phyloP scores from a whole-genome alignment of 2,888 invertebrate genomes.

The Tridacna gigas region DNA sequence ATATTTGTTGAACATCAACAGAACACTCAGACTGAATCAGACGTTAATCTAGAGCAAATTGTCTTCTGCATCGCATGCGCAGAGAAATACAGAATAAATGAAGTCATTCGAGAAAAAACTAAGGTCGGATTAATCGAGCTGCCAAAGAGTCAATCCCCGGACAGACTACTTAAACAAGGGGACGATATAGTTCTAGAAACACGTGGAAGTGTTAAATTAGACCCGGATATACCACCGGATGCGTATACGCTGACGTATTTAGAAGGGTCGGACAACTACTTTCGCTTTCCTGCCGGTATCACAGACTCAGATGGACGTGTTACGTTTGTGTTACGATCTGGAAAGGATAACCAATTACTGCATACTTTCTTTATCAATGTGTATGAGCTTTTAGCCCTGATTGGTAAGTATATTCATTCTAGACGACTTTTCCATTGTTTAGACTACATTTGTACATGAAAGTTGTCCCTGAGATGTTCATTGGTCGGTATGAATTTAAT shows the following conservation, averaged over 20 bases:
- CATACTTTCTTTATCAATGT: slow-evolving; percentile 62
- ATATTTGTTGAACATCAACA: slow-evolving; percentile 62
- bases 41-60: slow-evolving; percentile 48
- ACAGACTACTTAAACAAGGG: slow-evolving; percentile 57
- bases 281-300: slow-evolving; percentile 58
- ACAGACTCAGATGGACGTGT: slow-evolving; percentile 49
- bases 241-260: slow-evolving; percentile 62
- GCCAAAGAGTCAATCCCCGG: slow-evolving; percentile 65
- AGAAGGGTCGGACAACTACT: slow-evolving; percentile 63
- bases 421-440: no score
- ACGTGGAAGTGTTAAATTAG: slow-evolving; percentile 54
- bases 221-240: slow-evolving; percentile 62
- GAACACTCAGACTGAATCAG: slow-evolving; percentile 14
- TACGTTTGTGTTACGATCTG: slow-evolving; percentile 58
- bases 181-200: slow-evolving; percentile 64
- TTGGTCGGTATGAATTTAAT: no score
- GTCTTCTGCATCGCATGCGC: slow-evolving; percentile 58
- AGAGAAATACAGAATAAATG: slow-evolving; percentile 55
- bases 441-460: no score
- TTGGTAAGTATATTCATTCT: slow-evolving; percentile 47
- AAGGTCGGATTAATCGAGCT: slow-evolving; percentile 61
- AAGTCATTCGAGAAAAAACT: slow-evolving; percentile 57
- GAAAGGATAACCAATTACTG: slow-evolving; percentile 54
- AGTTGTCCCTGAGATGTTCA: no score
- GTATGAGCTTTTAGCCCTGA: slow-evolving; percentile 44